Conservation (phyloP, 2,888 invertebrate species). For the Odontocerum albicorne region DNA sequence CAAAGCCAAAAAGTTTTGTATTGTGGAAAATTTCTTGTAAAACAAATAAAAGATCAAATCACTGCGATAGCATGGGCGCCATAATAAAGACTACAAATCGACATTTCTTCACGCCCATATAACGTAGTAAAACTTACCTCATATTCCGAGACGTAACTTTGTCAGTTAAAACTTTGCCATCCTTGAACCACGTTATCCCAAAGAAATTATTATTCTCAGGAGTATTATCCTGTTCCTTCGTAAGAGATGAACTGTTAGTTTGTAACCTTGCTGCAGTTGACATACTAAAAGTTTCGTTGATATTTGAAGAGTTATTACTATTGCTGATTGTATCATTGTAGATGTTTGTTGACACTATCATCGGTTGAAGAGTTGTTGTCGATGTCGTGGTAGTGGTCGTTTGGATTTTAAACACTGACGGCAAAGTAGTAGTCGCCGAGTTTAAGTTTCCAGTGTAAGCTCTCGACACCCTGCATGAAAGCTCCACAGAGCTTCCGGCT, state of each 20-base stretch:
- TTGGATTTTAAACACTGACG: constrained; percentile 13
- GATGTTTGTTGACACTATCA: constrained; percentile 26
- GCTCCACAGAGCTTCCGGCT: constrained; percentile 72
- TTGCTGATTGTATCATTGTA: background rate
- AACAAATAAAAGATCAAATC: constrained; percentile 8
- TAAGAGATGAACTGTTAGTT: background rate
- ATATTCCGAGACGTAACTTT: constrained; percentile 52
- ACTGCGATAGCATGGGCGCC: too few relatives aligned
- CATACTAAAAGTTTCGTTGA: background rate
- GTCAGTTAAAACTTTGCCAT: constrained; percentile 51
- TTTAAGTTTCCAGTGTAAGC: constrained; percentile 45
- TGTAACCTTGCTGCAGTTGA: background rate
- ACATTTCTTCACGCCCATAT: too few relatives aligned
- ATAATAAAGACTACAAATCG: too few relatives aligned
- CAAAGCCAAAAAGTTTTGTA: too few relatives aligned
- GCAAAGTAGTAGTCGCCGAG: constrained; percentile 13
- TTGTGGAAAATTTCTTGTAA: too few relatives aligned
- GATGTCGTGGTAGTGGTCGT: constrained; percentile 43
- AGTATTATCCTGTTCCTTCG: constrained; percentile 15
- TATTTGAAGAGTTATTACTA: background rate
- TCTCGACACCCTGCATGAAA: constrained; percentile 60
- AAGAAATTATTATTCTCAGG: constrained; percentile 48
- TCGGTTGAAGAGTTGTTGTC: constrained; percentile 40
- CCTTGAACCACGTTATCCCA: constrained; percentile 54
- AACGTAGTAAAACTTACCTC: constrained; percentile 47